Conservation (phyloP, 2,888 invertebrate genomes). For the Drosophila seclusa region DNA sequence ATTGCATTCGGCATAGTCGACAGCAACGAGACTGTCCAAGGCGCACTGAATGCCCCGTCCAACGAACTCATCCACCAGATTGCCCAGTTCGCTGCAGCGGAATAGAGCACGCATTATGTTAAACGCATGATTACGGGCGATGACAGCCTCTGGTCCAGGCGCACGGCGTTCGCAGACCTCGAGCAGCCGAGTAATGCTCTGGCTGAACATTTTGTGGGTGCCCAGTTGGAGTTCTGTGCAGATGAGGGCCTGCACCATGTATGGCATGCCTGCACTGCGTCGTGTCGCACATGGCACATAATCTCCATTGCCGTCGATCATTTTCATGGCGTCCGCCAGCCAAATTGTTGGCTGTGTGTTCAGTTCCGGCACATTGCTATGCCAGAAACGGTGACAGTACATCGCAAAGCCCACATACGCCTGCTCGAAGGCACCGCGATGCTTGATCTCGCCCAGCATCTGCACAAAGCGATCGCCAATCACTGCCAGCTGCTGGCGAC, state of each 20-base stretch:
- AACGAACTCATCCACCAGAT: slow-evolving; percentile 89
- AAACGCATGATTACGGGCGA: slow-evolving; percentile 90
- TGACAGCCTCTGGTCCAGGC: not conserved
- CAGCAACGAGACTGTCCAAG: slow-evolving; percentile 90
- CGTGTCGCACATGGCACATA: slow-evolving; percentile 87
- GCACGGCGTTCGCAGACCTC: slow-evolving; percentile 59
- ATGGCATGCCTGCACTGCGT: slow-evolving; percentile 97
- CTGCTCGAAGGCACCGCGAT: slow-evolving; percentile 94
- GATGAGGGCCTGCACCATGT: slow-evolving; percentile 92
- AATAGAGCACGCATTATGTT: slow-evolving; percentile 94
- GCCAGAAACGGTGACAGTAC: slow-evolving; percentile 88
- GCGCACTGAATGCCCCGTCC: slow-evolving; percentile 85
- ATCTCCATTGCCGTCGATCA: not conserved
- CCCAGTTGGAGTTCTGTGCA: slow-evolving; percentile 90
- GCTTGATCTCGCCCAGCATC: slow-evolving; percentile 91
- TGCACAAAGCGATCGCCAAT: slow-evolving; percentile 89
- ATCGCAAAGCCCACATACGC: slow-evolving; percentile 91
- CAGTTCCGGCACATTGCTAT: slow-evolving; percentile 84
- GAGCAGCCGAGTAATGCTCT: slow-evolving; percentile 87
- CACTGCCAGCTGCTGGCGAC: slow-evolving; percentile 80
- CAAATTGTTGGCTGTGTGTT: slow-evolving; percentile 86
- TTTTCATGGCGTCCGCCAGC: slow-evolving; percentile 83
- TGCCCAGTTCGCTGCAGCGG: slow-evolving; percentile 91
- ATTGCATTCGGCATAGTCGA: slow-evolving; percentile 93
- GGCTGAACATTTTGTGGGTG: slow-evolving; percentile 86